Evolutionary conservation across 1,140 invertebrate genomes (phyloP), one percentile per base, ranked within the genome.

Genomic region (Protaetia brevitarsis): DNA sequence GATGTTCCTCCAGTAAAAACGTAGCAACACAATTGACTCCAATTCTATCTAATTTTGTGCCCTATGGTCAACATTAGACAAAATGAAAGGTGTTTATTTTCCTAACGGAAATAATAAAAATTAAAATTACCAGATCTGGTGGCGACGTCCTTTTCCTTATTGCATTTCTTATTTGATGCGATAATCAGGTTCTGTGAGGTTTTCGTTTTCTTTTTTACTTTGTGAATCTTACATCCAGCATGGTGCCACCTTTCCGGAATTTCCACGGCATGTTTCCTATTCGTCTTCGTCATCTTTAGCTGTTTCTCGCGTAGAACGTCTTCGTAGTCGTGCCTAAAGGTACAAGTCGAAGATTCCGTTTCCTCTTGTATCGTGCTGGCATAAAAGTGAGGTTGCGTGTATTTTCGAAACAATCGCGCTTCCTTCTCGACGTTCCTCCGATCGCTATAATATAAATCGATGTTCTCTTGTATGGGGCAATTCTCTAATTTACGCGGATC

Each of bases 361-460:
- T 51, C 41, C 26, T 51, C 41, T 51, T 51, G 41, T 51, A 51
- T 51, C 3, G 41, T 51, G 41, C 41, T 51, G 11, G 41, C 41
- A 19, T 23, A 21, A 10, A 3, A 51, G 6, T 19, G 19, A 4
- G 41, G 41, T 0, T 51, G 41, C 21, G 41, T 19, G 11, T 51
- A 51, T 4, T 8, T 6, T 8, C 10, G 21, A 51, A 51, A 51
- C 41, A 51, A 21, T 26, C 41, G 41, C 7, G 41, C 41, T 8
- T 51, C 41, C 19, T 51, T 51, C 7, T 51, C 41, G 21, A 51
- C 26, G 11, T 51, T 51, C 26, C 19, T 51, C 19, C 19, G 21
- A 51, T 51, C 41, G 11, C 41, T 51, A 23, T 51, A 51, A 19
- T 51, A 51, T 7, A 51, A 21, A 10, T 51, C 41, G 11, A 51